Conservation (phyloP, 2,888 invertebrate species). For the Campopleginae sp. region DNA sequence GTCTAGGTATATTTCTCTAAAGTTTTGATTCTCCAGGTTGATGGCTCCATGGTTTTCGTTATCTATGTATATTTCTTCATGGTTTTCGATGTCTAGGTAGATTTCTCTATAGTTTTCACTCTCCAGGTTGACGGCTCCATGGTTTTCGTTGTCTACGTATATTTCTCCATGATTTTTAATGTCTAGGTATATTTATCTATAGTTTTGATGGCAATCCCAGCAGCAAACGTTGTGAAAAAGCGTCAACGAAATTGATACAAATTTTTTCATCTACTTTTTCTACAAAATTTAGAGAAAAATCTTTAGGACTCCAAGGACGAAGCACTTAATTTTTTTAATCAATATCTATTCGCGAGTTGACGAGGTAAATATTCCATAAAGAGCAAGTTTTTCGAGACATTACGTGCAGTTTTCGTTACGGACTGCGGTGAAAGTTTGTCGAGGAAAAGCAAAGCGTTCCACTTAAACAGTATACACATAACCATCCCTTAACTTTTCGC, state of each 20-base stretch:
- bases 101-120: too few species aligned
- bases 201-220: not conserved
- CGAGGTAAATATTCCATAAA: not conserved
- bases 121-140: too few species aligned
- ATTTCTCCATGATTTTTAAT: too few species aligned
- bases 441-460: conserved; percentile 33
- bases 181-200: too few species aligned
- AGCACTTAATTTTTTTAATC: not conserved
- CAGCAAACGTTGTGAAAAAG: not conserved
- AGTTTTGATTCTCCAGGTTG: too few species aligned
- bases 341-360: not conserved
- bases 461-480: conserved; percentile 20
- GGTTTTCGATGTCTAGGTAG: too few species aligned
- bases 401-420: conserved; percentile 52
- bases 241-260: not conserved
- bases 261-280: not conserved
- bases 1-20: too few species aligned
- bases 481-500: conserved; percentile 14
- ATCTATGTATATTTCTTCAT: too few species aligned
- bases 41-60: too few species aligned
- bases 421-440: conserved; percentile 25
- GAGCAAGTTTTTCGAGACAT: conserved; percentile 8
- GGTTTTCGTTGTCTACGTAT: too few species aligned
- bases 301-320: not conserved
- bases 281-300: not conserved